A percentile compares a stretch with the other conserved stretches of the same genome.
Conservation (phyloP, 2,888 invertebrate genomes). For the Anthoptus insignis region DNA sequence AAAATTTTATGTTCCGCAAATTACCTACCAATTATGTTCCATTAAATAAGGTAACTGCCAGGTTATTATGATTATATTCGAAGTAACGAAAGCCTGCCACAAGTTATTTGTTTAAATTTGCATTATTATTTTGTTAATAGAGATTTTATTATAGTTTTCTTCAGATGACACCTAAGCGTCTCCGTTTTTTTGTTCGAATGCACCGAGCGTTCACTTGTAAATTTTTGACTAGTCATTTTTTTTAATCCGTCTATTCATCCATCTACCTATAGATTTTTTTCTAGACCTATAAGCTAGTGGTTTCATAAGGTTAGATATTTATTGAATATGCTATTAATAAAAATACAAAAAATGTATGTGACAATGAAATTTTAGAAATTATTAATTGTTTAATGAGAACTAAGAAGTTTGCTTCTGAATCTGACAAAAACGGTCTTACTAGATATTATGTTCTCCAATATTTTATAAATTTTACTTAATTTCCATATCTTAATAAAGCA, state of each 20-base stretch:
- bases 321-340: too few species aligned
- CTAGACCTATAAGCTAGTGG: too few species aligned
- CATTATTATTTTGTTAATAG: constrained; percentile 26
- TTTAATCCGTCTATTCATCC: background rate
- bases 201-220: background rate
- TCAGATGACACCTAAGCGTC: background rate
- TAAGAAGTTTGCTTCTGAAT: too few species aligned
- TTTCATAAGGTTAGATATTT: too few species aligned
- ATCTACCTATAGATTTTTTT: too few species aligned
- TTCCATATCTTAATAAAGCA: background rate
- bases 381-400: too few species aligned
- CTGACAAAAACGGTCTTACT: too few species aligned
- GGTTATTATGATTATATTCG: constrained; percentile 54
- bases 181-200: background rate
- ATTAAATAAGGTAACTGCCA: constrained; percentile 65
- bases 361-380: too few species aligned
- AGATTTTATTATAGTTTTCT: background rate
- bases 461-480: background rate
- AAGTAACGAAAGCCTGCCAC: constrained; percentile 12
- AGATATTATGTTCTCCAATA: background rate
- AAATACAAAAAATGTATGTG: too few species aligned
- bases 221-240: too few species aligned
- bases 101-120: constrained; percentile 5
- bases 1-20: constrained; percentile 80
- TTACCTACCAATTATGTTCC: constrained; percentile 80